A percentile compares a stretch with the other conserved stretches of the same genome.
Evolutionary conservation across 2,888 invertebrate species (phyloP).

Genomic region (Eurytoma californica): DNA sequence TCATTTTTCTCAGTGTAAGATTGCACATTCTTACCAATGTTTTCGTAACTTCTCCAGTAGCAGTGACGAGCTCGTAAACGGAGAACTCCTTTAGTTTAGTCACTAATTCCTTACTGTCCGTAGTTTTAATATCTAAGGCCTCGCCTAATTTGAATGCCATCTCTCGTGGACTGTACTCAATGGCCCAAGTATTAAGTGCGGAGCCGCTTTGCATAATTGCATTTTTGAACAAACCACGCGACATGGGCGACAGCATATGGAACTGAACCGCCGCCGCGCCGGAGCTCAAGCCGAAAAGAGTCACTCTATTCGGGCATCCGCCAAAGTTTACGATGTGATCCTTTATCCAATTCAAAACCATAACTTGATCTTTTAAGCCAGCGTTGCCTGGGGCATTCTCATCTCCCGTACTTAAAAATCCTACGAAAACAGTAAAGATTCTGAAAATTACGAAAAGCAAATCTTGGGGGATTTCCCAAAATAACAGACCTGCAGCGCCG

Average conservation of each 20-base stretch:
- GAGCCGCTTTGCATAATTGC: conserved; percentile 70
- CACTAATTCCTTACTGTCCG: conserved; percentile 65
- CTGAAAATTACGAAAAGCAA: not conserved
- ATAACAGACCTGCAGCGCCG: conserved; percentile 63
- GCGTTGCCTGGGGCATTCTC: conserved; percentile 68
- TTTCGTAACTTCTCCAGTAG: conserved; percentile 58
- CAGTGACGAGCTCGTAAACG: conserved; percentile 58
- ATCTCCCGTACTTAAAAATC: conserved; percentile 69
- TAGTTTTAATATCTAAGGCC: conserved; percentile 65
- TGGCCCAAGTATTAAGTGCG: conserved; percentile 63
- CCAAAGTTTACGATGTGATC: conserved; percentile 70
- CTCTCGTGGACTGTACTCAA: conserved; percentile 63
- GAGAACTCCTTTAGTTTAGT: conserved; percentile 62
- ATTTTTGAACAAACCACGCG: conserved; percentile 67
- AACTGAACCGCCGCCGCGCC: conserved; percentile 66
- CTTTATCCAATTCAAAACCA: conserved; percentile 69
- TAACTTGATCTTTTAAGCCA: conserved; percentile 69
- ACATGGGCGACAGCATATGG: conserved; percentile 70
- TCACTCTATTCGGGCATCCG: conserved; percentile 66
- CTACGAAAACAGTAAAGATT: conserved; percentile 54
- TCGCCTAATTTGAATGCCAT: conserved; percentile 69
- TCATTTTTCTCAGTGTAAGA: no score
- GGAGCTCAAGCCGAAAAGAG: conserved; percentile 67
- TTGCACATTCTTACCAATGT: conserved; percentile 55
- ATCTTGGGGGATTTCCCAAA: not conserved